Evolutionary conservation across 2,888 invertebrate genomes (phyloP), one percentile per base, ranked within the genome.

Genomic region (Agonum fuliginosum): DNA sequence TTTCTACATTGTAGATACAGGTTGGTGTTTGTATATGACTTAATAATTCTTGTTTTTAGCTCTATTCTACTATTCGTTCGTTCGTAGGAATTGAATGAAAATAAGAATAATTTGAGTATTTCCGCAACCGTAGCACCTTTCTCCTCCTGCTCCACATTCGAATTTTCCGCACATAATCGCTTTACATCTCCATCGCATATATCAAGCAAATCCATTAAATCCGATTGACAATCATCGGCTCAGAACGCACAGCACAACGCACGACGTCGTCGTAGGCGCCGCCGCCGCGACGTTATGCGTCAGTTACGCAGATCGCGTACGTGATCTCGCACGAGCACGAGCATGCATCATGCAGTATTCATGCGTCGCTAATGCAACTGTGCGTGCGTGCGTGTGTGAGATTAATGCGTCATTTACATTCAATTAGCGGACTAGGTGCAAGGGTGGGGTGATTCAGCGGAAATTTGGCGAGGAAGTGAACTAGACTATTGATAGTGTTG

Each of bases 321-420:
- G 58, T 62, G 58, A 27, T 62, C 30, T 27, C 51, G 10, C 22
- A 19, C 1, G n/a, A 6, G 48, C 20, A 10, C 17, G 14, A 10
- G 30, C 30, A 62, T 62, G 58, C 58, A 62, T 62, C 58, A 62
- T 62, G 58, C 58, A 62, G 30, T 62, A 62, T 62, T 62, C 58
- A 62, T 62, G 30, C 58, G 34, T n/a, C 12, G 27, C 30, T 62
- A 62, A 62, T 62, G 58, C 58, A 62, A 8, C 58, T 27, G 58
- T 46, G 58, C 30, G 58, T 62, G 58, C 30, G 71, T 27, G 58
- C 69, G 58, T 62, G 58, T 62, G 58, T 62, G 71, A 71, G 71
- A 71, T 71, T 71, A 71, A 71, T 71, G 51, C 48, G 48, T 71
- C 43, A 71, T 71, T 51, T 71, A 71, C 51, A 71, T 71, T 71